Base-by-base conservation (phyloP, 2,113 vertebrate genomes). In the Syngnathus typhle region DNA sequence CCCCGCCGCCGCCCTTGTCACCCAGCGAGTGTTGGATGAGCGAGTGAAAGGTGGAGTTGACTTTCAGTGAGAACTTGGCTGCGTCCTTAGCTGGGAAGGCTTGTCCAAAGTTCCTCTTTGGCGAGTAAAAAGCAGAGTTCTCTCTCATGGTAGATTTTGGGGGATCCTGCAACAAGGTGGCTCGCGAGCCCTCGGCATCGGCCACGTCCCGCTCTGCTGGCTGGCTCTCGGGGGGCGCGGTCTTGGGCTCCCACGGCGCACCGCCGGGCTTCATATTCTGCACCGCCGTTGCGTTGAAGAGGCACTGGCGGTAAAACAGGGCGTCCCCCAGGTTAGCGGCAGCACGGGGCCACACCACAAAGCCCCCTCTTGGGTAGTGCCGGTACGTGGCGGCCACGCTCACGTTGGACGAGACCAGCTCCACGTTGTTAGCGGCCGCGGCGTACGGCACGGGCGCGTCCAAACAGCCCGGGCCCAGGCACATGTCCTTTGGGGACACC, bases 391-490 rank as follows among this genome's bases (percentile, higher is more conserved):
- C 90, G 64, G 96, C 97, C 81, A 99, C 95, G 32, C 95, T 96
- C 60, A 98, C 93, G 52, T 98, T 98, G 4, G 97, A 98, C 54
- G 97, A 96, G 86, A 99, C 95, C 5, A 98, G 91, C 85, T 98
- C 97, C 69, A 96, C 92, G 70, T 96, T 96, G 63, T 83, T 80
- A 0, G 87, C 44, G 10, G 72, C 82, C 21, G 92, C 85, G 3
- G 94, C 93, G 84, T 96, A 99, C 79, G 93, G 94, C 92, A 95
- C 89, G 6, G 93, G 91, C 71, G 96, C 84, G 69, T 99, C 96
- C 74, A 98, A 88, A 79, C 95, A 97, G 60, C 89, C 73, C 0
- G 95, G 95, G 7, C 62, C 0, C 6, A 96, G 86, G 65, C 94
- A 95, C 60, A 97, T 87, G 27, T 98, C 96, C 75, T 98, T 98